A percentile compares a stretch with the other conserved stretches of the same genome.
phyloP scores from a whole-genome alignment of 1,140 invertebrate genomes.

The Pseudomyrmex gracilis region DNA sequence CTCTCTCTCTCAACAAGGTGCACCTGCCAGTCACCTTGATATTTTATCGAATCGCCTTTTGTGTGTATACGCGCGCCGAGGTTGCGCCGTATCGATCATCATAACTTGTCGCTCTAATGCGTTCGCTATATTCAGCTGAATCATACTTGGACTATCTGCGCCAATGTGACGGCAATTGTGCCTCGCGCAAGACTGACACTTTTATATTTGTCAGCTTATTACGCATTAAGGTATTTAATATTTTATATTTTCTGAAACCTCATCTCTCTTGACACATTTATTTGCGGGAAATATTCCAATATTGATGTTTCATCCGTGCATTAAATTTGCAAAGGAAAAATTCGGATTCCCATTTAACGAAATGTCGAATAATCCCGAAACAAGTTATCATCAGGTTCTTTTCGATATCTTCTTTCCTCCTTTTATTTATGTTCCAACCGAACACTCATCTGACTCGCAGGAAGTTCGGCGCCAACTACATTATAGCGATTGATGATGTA shows the following conservation, averaged over 20 bases:
- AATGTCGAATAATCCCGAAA: slow-evolving; percentile 30
- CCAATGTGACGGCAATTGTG: not conserved
- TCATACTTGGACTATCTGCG: not conserved
- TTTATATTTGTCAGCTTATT: not conserved
- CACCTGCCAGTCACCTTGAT: slow-evolving; percentile 41
- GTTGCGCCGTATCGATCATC: not conserved
- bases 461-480: slow-evolving; percentile 21
- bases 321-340: not conserved
- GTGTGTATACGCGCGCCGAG: not conserved
- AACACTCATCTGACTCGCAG: slow-evolving; percentile 21
- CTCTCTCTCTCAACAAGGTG: slow-evolving; percentile 9
- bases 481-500: not conserved
- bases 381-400: not conserved
- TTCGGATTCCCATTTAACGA: not conserved
- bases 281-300: too few relatives aligned
- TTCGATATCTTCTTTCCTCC: not conserved
- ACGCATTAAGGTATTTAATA: not conserved
- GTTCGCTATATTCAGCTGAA: not conserved
- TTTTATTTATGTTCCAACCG: not conserved
- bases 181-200: too few relatives aligned
- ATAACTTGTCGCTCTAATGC: slow-evolving; percentile 5
- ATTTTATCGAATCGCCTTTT: slow-evolving; percentile 17
- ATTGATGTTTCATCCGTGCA: too few relatives aligned
- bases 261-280: too few relatives aligned
- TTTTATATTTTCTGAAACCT: not conserved